Evolutionary conservation across 2,113 vertebrate genomes (phyloP), one percentile per base, ranked within the genome.

Genomic region (Alethe castanea): DNA sequence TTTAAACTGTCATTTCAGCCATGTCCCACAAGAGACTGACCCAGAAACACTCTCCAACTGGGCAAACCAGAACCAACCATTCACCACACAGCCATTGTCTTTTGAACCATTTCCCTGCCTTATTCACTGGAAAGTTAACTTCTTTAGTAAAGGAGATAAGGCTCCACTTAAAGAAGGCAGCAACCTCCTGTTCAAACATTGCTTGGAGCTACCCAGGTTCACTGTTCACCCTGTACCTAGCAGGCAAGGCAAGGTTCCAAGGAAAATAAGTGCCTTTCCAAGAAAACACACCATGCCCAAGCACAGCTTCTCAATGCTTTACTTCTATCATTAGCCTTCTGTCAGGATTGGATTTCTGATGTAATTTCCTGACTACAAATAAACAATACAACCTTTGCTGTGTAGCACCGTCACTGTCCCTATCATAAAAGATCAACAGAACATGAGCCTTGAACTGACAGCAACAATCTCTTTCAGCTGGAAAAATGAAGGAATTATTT

Each of bases 11-110:
- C 29, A 20, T 25, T 52, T 73, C 59, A 94, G 31, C 9, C 16
- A 12, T 2, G 16, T 23, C 23, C 47, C 31, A 9, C n/a, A 42
- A 33, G 19, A 74, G 57, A 45, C 35, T 47, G 38, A 52, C 23
- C 14, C 38, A 76, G n/a, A 50, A 67, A 16, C 33, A 20, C 18
- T 16, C 24, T 48, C 7, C 35, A 66, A 36, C 7, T 10, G 19
- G 23, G 33, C 57, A 88, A 65, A 60, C 6, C 40, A 50, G 33
- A 82, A 76, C 47, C 26, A 26, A 20, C 5, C 0, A 0, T 78
- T 23, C 22, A 5, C 60, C 18, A 26, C 1, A 3, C 0, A 2
- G 18, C 31, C 54, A 17, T 17, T 35, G 26, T 14, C n/a, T 59
- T 60, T 70, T 60, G 38, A 81, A 48, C 24, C 14, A 25, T 13